Base-by-base conservation (phyloP, 2,797 vertebrate genomes). In the Arrhamphus sclerolepis region DNA sequence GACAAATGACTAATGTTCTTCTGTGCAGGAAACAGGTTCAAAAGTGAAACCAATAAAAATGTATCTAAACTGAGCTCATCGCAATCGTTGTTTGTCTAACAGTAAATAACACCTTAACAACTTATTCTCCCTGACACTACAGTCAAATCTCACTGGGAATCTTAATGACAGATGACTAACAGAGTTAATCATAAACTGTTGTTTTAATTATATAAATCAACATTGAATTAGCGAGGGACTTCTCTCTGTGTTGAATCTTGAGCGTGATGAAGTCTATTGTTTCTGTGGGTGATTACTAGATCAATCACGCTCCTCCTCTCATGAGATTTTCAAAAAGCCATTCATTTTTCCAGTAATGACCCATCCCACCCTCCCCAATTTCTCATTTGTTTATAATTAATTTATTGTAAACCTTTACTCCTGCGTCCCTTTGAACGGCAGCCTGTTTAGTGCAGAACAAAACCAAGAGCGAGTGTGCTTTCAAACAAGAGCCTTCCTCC, bases 401-500 rank as follows among this genome's bases (percentile, higher is more conserved):
- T 76, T 62, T 55, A 56, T 28, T 20, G 20, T 43, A 39, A 7
- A 34, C 60, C 40, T 57, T 24, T 48, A 51, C 16, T 72, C 19
- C 48, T 48, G 61, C 21, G n/a, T 63, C 44, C n/a, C 51, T 77
- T 3, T 31, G 34, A 59, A 59, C 13, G 10, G 62, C 62, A 70
- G 76, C 28, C 49, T 70, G 73, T 77, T 66, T 55, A 48, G 70
- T 65, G 75, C 76, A 71, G 80, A 78, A 74, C 60, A 77, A 80
- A 83, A 82, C 73, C 48, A 59, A 38, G 59, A 2, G 54, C 48
- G 20, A 72, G 76, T 67, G 78, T 76, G 83, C 83, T 88, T 85
- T 85, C 74, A 22, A 82, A 83, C 80, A 85, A 87, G 83, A 83
- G 75, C 75, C 75, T 71, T 82, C 75, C 75, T 86, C 78, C 78